Conservation (phyloP, 2,113 vertebrate species). For the Numida meleagris region DNA sequence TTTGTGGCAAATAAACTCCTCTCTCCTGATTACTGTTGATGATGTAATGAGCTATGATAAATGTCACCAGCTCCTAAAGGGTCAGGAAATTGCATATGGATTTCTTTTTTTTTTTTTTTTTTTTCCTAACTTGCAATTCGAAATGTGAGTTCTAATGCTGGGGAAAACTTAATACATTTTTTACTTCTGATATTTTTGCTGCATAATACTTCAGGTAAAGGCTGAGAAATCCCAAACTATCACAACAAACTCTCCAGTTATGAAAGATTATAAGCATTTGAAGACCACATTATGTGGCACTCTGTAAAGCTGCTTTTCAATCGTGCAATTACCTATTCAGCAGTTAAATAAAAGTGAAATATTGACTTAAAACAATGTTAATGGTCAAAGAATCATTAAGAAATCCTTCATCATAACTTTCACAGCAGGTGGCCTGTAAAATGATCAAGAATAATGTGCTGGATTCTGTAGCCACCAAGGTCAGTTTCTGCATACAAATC, state of each 20-base stretch:
- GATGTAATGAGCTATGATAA: slow-evolving; percentile 42
- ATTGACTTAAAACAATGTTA: slow-evolving; percentile 94
- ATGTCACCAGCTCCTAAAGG: slow-evolving; percentile 21
- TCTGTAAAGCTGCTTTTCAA: slow-evolving; percentile 72
- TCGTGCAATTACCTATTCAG: slow-evolving; percentile 75
- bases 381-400: slow-evolving; percentile 94
- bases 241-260: slow-evolving; percentile 61
- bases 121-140: slow-evolving; percentile 34
- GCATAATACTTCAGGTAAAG: slow-evolving; percentile 50
- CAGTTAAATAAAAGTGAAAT: slow-evolving; percentile 84
- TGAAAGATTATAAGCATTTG: slow-evolving; percentile 59
- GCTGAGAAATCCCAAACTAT: slow-evolving; percentile 47
- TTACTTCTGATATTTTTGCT: slow-evolving; percentile 32
- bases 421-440: slow-evolving; percentile 90
- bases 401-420: slow-evolving; percentile 95
- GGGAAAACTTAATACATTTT: not conserved
- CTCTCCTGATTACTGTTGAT: not conserved
- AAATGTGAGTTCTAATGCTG: not conserved
- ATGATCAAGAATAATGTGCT: slow-evolving; percentile 96
- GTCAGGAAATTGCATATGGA: slow-evolving; percentile 24
- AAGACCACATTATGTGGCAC: slow-evolving; percentile 68
- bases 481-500: slow-evolving; percentile 98
- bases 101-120: not conserved
- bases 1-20: slow-evolving; percentile 20
- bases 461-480: slow-evolving; percentile 91